Base-by-base conservation (phyloP, 2,888 invertebrate species). In the Cecidostiba fungosa region DNA sequence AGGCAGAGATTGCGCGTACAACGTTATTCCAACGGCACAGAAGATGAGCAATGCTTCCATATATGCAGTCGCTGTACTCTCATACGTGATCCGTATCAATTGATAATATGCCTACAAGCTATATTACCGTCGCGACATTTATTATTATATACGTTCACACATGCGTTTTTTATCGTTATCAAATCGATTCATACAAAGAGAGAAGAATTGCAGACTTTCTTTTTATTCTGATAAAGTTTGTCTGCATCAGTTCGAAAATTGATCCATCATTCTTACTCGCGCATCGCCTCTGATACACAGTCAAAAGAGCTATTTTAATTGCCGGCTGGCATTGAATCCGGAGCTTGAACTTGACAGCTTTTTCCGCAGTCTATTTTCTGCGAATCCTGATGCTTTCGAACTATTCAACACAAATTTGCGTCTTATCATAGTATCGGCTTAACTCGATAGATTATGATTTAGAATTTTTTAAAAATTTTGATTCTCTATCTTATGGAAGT, bases 41-140 rank as follows among this genome's bases (percentile, higher is more conserved):
- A 79, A 79, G 78, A 79, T 84, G 82, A 82, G 82, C 82, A 76
- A 82, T 76, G 76, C 82, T 23, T 10, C 54, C n/a, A 62, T 62
- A n/a, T 47, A 19, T 19, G 50, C 19, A 47, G 29, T 47, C 62
- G 62, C 10, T 26, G 23, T 77, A 47, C 32, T 39, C 43, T 29
- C 59, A 19, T 10, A 36, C 12, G n/a, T 39, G 23, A 54, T 47
- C 43, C 6, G 12, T 72, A 29, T 26, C 8, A 62, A 66, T 32
- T 62, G 70, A 74, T 73, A 19, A 1, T 73, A 29, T 14, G 54
- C 70, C 70, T 6, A 1, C 5, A 16, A 5, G 50, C 19, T 50
- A 50, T 62, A 62, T 62, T 62, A 8, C 62, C 23, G 23, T 62
- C n/a, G 62, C 10, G 62, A 23, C 23, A 23, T 62, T 62, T 62